Base-by-base conservation (phyloP, 2,113 vertebrate genomes). In the Accipiter virgatus region DNA sequence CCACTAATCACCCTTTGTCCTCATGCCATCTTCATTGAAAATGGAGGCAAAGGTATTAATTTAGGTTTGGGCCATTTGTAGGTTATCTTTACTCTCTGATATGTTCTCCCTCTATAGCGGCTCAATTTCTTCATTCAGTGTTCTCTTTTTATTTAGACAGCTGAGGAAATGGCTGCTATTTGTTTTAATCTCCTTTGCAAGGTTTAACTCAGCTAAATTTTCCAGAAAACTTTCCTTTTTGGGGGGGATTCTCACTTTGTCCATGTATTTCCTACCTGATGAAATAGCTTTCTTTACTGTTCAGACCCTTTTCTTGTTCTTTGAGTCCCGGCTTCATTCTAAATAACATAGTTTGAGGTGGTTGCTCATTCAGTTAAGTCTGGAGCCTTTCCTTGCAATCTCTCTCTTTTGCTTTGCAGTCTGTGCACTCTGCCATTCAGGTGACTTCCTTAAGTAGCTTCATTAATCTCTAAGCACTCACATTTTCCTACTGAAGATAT, bases 121-220 rank as follows among this genome's bases (percentile, higher is more conserved):
- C 22, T 86, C 62, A 9, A 38, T 90, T 96, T 93, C 48, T 94
- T 92, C 27, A 63, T 67, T 90, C 71, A 58, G 27, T 52, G 27
- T 32, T 58, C 74, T 70, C 43, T 65, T 91, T 93, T 79, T 91
- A 68, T 94, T 95, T 95, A 86, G 66, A 82, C 66, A 88, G 45
- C 74, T 88, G 45, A 66, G 50, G 31, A 94, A 96, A 80, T 66
- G 74, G 63, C 40, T 90, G 26, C 48, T 93, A 66, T 93, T 95
- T 94, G 34, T 90, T 97, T 90, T 86, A 85, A 70, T 73, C 62
- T n/a, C 71, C 43, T 94, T 90, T 77, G 25, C 47, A 92, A 95
- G 31, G 25, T 86, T 91, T 88, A 96, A 92, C 17, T 61, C 40
- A 56, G 47, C 27, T 85, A 89, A 77, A 82, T 93, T 95, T 96